Conservation (phyloP, 2,113 vertebrate genomes). For the Machaerirhynchus nigripectus region DNA sequence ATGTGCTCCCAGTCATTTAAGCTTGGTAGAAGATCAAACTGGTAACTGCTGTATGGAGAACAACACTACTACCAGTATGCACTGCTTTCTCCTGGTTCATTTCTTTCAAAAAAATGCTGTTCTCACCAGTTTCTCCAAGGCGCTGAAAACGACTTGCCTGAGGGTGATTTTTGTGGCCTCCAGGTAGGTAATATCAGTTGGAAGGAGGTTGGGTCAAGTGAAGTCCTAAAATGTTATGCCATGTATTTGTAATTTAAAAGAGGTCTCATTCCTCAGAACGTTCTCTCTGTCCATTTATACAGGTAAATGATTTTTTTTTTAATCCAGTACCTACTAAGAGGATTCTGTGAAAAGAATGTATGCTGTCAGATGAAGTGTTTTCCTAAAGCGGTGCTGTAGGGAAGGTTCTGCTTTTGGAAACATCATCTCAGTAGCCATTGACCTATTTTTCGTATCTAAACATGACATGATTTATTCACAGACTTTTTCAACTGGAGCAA, state of each 20-base stretch:
- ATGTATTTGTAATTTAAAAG: background rate
- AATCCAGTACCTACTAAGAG: background rate
- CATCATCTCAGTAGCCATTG: background rate
- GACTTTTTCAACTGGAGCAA: background rate
- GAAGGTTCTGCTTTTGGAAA: constrained; percentile 1
- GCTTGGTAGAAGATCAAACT: background rate
- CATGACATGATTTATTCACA: background rate
- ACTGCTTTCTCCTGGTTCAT: background rate
- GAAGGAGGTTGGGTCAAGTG: background rate
- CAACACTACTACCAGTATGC: background rate
- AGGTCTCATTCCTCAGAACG: background rate
- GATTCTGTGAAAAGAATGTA: background rate
- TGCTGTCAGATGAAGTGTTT: background rate
- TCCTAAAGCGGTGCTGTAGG: background rate
- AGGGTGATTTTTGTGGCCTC: background rate
- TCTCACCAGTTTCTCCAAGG: background rate
- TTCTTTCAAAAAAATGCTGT: background rate
- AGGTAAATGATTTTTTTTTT: background rate
- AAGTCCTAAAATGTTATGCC: background rate
- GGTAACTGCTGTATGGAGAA: background rate
- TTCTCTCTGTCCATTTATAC: background rate
- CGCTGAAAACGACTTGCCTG: background rate
- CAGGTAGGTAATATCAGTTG: background rate
- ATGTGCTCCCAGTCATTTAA: background rate
- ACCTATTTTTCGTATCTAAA: background rate